phyloP scores from a whole-genome alignment of 2,113 vertebrate genomes.

The Pollachius pollachius region DNA sequence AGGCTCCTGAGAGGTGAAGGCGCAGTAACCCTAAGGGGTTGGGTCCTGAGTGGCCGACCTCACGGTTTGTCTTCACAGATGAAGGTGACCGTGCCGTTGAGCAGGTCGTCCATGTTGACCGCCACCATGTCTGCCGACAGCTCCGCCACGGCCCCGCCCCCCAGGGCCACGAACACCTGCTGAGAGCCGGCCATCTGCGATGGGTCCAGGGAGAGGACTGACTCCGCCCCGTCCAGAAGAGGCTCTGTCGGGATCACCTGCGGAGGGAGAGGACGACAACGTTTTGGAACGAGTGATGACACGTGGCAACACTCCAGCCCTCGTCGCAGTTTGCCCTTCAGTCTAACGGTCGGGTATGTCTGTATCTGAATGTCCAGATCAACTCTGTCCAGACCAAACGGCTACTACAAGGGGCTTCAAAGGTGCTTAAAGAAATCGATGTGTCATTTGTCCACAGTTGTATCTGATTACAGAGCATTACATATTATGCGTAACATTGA shows the following conservation, averaged over 20 bases:
- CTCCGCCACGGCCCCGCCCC: conserved; percentile 58
- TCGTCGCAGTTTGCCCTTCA: neutral
- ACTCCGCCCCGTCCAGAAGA: conserved; percentile 46
- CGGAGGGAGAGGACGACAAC: conserved; percentile 15
- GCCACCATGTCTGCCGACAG: conserved; percentile 74
- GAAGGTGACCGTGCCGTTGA: conserved; percentile 79
- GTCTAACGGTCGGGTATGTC: no score
- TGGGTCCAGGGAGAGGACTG: conserved; percentile 67
- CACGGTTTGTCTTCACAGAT: conserved; percentile 75
- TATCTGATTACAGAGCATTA: no score
- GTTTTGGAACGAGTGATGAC: neutral
- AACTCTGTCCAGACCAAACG: no score
- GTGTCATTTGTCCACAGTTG: no score
- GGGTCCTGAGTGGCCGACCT: no score
- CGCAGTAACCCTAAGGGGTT: no score
- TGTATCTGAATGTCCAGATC: no score
- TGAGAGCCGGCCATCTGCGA: conserved; percentile 67
- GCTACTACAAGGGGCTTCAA: no score
- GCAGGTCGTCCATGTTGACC: conserved; percentile 82
- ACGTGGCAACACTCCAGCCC: neutral
- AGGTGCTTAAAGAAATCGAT: no score
- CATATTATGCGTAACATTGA: no score
- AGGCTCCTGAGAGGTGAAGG: no score
- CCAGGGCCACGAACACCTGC: conserved; percentile 78
- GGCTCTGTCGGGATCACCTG: conserved; percentile 71